Conservation (phyloP, 1,140 invertebrate species). For the Ceratina japonica region DNA sequence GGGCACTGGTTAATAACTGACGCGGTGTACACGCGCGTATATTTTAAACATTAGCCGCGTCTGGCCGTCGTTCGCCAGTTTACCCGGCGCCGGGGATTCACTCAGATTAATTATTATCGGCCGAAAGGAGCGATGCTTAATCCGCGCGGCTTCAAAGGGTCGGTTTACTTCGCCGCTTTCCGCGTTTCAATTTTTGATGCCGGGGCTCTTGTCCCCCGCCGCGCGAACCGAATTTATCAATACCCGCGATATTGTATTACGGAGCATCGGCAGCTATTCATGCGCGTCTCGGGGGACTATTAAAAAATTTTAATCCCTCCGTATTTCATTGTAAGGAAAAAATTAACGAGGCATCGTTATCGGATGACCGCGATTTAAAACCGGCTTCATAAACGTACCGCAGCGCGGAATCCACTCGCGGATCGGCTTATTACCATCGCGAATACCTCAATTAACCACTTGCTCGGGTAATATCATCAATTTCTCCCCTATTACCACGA, state of each 20-base stretch:
- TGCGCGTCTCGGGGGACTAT: not conserved
- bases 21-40: not conserved
- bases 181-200: not conserved
- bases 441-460: slow-evolving; percentile 8
- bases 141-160: not conserved
- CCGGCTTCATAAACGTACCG: not conserved
- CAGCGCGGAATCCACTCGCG: not conserved
- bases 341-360: slow-evolving; percentile 1
- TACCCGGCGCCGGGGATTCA: not conserved
- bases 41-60: slow-evolving; percentile 24
- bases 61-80: not conserved
- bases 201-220: not conserved
- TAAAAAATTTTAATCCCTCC: not conserved
- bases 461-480: slow-evolving; percentile 17
- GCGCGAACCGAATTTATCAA: no score
- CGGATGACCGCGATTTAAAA: not conserved
- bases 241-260: not conserved
- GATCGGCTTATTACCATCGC: slow-evolving; percentile 5
- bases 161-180: not conserved
- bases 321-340: not conserved
- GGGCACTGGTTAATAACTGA: slow-evolving; percentile 25
- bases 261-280: not conserved
- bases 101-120: slow-evolving; percentile 24
- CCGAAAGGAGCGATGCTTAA: not conserved
- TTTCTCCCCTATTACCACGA: slow-evolving; percentile 1